Evolutionary conservation across 1,140 invertebrate species (phyloP).

Genomic region (Halesus radiatus): DNA sequence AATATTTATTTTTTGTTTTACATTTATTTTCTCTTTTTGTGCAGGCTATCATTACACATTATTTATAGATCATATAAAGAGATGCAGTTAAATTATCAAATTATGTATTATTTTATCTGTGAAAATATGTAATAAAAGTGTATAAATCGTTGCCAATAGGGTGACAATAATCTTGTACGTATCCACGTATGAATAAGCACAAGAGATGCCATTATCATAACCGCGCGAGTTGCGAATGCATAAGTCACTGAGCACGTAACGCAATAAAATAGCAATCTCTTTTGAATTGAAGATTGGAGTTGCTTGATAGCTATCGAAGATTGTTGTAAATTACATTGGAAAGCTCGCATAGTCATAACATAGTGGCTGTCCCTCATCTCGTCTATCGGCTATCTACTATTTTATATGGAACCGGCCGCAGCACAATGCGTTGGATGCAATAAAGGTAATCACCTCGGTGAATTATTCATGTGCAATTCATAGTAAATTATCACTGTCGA

Average conservation of each 20-base stretch:
- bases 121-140: no score
- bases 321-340: background rate
- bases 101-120: no score
- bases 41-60: no score
- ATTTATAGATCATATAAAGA: no score
- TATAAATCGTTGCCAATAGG: no score
- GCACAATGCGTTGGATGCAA: background rate
- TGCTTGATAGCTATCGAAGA: background rate
- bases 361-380: no score
- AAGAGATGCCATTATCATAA: background rate
- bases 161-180: no score
- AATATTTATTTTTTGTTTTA: no score
- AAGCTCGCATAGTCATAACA: background rate
- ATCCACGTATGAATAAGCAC: no score
- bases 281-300: background rate
- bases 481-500: slow-evolving; percentile 27
- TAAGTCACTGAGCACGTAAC: background rate
- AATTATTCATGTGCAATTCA: slow-evolving; percentile 33
- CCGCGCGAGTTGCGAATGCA: background rate
- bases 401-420: background rate
- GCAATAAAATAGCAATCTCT: background rate
- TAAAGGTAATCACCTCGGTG: slow-evolving; percentile 27
- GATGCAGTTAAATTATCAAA: no score
- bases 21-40: no score
- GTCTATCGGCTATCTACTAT: no score